Conservation (phyloP, 2,797 vertebrate genomes). For the Acanthopagrus latus region DNA sequence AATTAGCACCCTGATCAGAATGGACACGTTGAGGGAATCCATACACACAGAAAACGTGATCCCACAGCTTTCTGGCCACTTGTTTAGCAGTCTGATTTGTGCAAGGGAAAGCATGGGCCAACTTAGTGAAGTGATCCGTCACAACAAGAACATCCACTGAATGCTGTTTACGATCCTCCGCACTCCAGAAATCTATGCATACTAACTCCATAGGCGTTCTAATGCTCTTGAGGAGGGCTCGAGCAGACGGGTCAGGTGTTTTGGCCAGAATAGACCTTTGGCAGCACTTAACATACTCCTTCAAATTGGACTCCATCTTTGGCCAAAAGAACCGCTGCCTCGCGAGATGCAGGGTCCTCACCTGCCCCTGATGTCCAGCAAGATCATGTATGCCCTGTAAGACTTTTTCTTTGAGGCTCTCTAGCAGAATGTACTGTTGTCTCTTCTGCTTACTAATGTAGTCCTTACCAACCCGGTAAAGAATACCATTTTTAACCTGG, state of each 20-base stretch:
- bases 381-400: background rate
- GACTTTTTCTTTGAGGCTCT: constrained; percentile 7
- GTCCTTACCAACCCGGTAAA: background rate
- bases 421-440: constrained; percentile 5
- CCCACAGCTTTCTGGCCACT: constrained; percentile 32
- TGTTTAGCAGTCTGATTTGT: constrained; percentile 42
- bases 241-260: constrained; percentile 38
- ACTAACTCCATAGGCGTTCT: constrained; percentile 50
- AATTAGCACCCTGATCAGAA: constrained; percentile 31
- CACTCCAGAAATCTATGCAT: constrained; percentile 56
- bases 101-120: constrained; percentile 46
- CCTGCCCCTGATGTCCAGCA: constrained; percentile 32
- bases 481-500: background rate
- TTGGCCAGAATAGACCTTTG: constrained; percentile 44
- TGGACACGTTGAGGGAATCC: constrained; percentile 9
- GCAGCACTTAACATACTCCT: constrained; percentile 29
- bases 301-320: constrained; percentile 43
- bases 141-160: constrained; percentile 53
- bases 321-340: constrained; percentile 47
- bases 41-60: constrained; percentile 23
- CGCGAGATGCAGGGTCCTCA: background rate
- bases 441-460: background rate
- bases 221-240: constrained; percentile 47
- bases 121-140: constrained; percentile 51
- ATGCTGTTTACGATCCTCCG: constrained; percentile 33